Percentiles rank a stretch among this genome's conserved stretches.
Evolutionary conservation across 1,140 invertebrate genomes (phyloP).

Genomic region (Hesperophylax magnus): DNA sequence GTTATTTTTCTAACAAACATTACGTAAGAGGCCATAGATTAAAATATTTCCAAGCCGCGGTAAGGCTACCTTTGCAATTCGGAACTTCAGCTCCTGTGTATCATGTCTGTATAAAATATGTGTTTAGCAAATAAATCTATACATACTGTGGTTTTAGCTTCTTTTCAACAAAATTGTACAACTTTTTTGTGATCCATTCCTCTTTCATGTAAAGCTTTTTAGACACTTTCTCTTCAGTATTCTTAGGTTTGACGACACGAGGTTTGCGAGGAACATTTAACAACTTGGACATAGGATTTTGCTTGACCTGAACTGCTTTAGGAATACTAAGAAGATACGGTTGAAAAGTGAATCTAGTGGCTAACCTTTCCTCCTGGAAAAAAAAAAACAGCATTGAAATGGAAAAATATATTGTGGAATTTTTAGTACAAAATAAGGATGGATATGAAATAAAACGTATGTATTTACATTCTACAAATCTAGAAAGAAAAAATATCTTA

Average conservation of each 20-base stretch:
- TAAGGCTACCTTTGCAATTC: no score
- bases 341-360: not conserved
- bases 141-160: slow-evolving; percentile 49
- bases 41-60: no score
- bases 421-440: no score
- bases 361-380: slow-evolving; percentile 23
- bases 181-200: slow-evolving; percentile 50
- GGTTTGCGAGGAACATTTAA: not conserved
- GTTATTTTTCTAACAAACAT: no score
- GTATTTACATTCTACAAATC: not conserved
- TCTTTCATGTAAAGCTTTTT: slow-evolving; percentile 53
- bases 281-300: not conserved
- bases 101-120: no score
- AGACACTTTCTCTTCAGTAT: not conserved
- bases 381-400: slow-evolving; percentile 3
- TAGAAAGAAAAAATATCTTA: slow-evolving; percentile 7
- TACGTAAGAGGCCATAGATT: no score
- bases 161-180: slow-evolving; percentile 50
- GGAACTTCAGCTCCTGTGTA: no score
- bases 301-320: not conserved
- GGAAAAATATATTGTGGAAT: no score
- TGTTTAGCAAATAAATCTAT: not conserved
- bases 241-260: not conserved
- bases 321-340: not conserved
- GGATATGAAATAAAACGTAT: no score